Conservation (phyloP, 2,797 vertebrate species). For the Cyclopterus lumpus region DNA sequence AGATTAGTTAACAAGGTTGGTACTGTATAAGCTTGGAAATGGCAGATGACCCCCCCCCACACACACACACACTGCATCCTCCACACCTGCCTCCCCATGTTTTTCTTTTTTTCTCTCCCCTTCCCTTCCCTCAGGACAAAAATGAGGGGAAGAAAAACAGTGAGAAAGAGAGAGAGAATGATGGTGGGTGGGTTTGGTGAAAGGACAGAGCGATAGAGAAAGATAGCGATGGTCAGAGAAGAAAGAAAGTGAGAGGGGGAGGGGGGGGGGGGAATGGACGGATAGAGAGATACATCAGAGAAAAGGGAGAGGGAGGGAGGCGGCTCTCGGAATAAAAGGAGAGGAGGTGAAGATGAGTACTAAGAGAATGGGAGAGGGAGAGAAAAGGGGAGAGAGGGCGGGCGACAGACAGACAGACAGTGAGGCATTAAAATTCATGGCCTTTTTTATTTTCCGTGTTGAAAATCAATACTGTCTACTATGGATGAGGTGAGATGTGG, state of each 20-base stretch:
- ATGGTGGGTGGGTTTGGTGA: slow-evolving; percentile 47
- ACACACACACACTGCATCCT: slow-evolving; percentile 41
- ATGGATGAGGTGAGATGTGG: slow-evolving; percentile 88
- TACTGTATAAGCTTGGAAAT: slow-evolving; percentile 65
- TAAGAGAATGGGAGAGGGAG: slow-evolving; percentile 51
- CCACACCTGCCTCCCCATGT: slow-evolving; percentile 67
- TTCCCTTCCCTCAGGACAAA: slow-evolving; percentile 71
- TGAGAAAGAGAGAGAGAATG: slow-evolving; percentile 11
- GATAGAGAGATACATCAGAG: slow-evolving; percentile 62
- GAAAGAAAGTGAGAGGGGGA: slow-evolving; percentile 56
- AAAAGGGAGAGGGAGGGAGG: slow-evolving; percentile 31
- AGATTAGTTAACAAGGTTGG: slow-evolving; percentile 67
- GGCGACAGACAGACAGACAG: slow-evolving; percentile 77
- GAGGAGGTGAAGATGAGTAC: slow-evolving; percentile 69
- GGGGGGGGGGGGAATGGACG: slow-evolving; percentile 27
- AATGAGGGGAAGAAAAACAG: slow-evolving; percentile 30
- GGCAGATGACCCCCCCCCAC: slow-evolving; percentile 68
- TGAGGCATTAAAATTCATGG: slow-evolving; percentile 88
- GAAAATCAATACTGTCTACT: slow-evolving; percentile 89
- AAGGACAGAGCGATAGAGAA: slow-evolving; percentile 28
- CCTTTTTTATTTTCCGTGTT: slow-evolving; percentile 87
- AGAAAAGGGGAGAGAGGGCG: slow-evolving; percentile 30
- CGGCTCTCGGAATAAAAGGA: slow-evolving; percentile 63
- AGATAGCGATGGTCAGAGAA: slow-evolving; percentile 53
- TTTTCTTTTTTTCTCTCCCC: slow-evolving; percentile 30